Conservation (phyloP, 2,888 invertebrate species). For the Dexiosoma caninum region DNA sequence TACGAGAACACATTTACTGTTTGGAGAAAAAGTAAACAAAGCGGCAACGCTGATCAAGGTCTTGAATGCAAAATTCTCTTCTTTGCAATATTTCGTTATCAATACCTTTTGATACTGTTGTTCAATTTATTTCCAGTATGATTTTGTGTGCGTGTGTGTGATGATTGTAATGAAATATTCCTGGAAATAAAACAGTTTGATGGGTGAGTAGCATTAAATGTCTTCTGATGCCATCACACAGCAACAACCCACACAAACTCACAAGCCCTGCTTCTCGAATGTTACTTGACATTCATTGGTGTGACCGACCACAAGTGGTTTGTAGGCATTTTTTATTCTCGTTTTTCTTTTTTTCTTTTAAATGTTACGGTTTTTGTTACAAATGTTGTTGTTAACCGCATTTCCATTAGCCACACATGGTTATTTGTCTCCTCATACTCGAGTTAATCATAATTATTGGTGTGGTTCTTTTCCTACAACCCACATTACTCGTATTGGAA, state of each 20-base stretch:
- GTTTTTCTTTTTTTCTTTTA: neutral
- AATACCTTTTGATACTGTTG: neutral
- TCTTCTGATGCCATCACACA: neutral
- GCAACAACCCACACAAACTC: neutral
- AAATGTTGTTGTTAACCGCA: conserved; percentile 62
- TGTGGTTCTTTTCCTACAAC: neutral
- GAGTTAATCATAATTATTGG: neutral
- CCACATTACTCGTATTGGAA: neutral
- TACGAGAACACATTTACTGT: too few species aligned
- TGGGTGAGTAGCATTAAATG: conserved; percentile 11
- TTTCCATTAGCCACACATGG: conserved; percentile 2
- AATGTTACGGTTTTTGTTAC: conserved; percentile 29
- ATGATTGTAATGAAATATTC: conserved; percentile 74
- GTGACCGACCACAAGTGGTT: conserved; percentile 62
- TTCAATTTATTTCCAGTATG: conserved; percentile 3
- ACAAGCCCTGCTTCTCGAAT: neutral
- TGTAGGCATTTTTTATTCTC: conserved; percentile 8
- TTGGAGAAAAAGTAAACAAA: neutral
- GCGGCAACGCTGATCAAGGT: too few species aligned
- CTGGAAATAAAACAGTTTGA: conserved; percentile 68
- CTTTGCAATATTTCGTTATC: neutral
- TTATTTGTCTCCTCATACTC: conserved; percentile 9
- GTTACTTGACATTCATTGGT: conserved; percentile 10
- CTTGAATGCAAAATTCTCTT: conserved; percentile 22
- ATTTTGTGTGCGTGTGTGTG: conserved; percentile 47